Evolutionary conservation across 2,113 vertebrate genomes (phyloP).

Genomic region (Puffinus mauretanicus): DNA sequence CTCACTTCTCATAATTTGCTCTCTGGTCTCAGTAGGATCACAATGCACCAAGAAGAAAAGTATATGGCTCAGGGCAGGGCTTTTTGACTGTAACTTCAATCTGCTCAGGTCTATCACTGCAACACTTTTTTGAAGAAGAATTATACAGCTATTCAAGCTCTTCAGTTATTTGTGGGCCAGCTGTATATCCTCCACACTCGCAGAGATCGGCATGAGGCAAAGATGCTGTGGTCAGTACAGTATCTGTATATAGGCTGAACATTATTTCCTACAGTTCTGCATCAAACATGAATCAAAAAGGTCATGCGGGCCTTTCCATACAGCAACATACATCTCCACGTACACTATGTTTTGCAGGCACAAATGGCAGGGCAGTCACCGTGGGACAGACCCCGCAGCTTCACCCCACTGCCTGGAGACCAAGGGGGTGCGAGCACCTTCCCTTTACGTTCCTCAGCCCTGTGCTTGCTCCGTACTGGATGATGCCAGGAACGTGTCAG

Average conservation of each 20-base stretch:
- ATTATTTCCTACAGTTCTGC: background rate
- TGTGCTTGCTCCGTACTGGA: fast-evolving
- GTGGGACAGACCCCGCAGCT: fast-evolving
- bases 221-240: background rate
- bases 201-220: background rate
- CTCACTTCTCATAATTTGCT: background rate
- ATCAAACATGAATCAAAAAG: background rate
- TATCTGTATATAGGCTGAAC: background rate
- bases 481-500: fast-evolving
- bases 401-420: background rate
- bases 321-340: background rate
- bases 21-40: background rate
- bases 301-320: background rate
- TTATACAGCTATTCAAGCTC: background rate
- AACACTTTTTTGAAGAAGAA: background rate
- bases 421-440: background rate
- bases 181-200: background rate
- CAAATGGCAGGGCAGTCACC: background rate
- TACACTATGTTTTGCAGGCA: fast-evolving
- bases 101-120: background rate
- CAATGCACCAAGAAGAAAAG: background rate
- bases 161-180: background rate
- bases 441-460: background rate
- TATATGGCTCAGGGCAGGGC: background rate
- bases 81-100: background rate